Evolutionary conservation across 2,113 vertebrate species (phyloP).

Genomic region (Pagrus major): DNA sequence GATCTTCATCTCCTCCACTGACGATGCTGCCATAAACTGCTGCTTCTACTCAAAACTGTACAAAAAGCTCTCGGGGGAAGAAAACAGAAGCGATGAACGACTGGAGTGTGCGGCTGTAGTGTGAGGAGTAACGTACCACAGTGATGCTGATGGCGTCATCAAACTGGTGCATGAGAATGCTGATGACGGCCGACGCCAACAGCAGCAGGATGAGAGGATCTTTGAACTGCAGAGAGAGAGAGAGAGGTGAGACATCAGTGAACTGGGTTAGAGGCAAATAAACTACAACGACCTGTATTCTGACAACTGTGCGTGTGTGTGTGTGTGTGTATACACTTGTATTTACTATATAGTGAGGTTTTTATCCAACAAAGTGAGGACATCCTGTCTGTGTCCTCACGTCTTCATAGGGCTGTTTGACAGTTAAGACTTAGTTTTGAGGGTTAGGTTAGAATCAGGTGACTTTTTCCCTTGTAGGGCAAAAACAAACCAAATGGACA

Average conservation of each 20-base stretch:
- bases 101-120: background rate
- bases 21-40: background rate
- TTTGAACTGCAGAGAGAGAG: slow-evolving; percentile 90
- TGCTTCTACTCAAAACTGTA: background rate
- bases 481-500: no score
- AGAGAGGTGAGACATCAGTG: background rate
- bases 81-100: background rate
- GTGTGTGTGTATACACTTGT: background rate
- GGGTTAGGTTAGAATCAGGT: no score
- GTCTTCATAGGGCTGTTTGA: no score
- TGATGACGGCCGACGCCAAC: slow-evolving; percentile 97
- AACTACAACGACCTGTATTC: background rate
- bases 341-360: no score
- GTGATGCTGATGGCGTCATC: slow-evolving; percentile 99
- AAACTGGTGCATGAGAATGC: slow-evolving; percentile 96
- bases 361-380: no score
- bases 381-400: no score
- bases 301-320: background rate
- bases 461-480: no score
- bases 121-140: slow-evolving; percentile 86
- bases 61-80: background rate
- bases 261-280: background rate
- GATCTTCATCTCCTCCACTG: background rate
- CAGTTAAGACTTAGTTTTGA: no score
- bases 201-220: slow-evolving; percentile 98